Evolutionary conservation across 2,113 vertebrate species (phyloP).

Genomic region (Oenanthe melanoleuca): DNA sequence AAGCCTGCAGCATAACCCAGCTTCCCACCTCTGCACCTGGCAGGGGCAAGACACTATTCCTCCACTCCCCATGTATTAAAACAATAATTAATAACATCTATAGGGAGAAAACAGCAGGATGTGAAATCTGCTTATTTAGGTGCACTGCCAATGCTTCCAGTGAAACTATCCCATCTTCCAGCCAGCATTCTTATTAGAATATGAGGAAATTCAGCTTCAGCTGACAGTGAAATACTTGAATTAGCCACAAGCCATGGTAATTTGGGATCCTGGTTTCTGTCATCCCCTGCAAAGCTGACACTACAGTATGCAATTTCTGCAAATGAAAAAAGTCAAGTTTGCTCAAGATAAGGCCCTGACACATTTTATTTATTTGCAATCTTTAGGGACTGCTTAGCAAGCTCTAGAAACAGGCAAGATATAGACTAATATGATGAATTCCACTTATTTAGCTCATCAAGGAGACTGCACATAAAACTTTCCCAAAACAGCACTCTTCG

Average conservation of each 20-base stretch:
- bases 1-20: not conserved
- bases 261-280: conserved; percentile 26
- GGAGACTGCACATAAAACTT: not conserved
- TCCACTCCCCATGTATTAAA: not conserved
- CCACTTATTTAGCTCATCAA: not conserved
- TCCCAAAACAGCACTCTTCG: not conserved
- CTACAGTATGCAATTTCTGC: not conserved
- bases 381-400: not conserved
- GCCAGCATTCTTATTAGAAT: not conserved
- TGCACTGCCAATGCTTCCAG: not conserved
- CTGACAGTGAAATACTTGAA: not conserved
- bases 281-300: not conserved
- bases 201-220: conserved; percentile 3
- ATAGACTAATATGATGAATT: not conserved
- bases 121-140: not conserved
- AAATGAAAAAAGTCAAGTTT: not conserved
- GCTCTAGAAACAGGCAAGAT: not conserved
- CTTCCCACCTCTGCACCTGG: not conserved
- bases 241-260: not conserved
- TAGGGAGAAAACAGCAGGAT: not conserved
- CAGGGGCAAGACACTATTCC: not conserved
- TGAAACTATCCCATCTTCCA: not conserved
- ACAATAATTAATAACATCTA: not conserved
- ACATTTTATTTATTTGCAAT: not conserved
- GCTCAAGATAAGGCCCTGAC: conserved; percentile 8